Base-by-base conservation (phyloP, 2,113 vertebrate genomes). In the Sarotherodon lohbergeri region DNA sequence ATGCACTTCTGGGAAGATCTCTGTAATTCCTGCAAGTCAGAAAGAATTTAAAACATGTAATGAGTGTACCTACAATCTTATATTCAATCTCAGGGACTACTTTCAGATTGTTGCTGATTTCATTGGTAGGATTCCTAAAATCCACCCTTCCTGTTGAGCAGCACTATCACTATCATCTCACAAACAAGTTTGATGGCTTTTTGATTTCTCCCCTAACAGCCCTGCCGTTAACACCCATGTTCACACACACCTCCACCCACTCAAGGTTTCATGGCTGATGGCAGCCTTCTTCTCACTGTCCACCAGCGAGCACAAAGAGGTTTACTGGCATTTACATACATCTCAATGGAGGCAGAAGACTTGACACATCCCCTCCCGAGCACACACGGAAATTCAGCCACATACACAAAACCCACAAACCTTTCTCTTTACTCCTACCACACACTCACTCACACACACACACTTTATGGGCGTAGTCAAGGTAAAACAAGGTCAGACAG, bases 171-270 rank as follows among this genome's bases (percentile, higher is more conserved):
- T 93, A 66, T 71, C 93, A 66, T 79, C 93, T 90, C 86, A 86
- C 93, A 92, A 94, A 93, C 95, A 91, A 93, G 94, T 92, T 85
- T 94, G 95, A 96, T 95, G 95, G 93, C 91, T 92, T 96, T 95
- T 95, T 96, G 92, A 96, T 96, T 36, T 92, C 91, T 91, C 90
- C 36, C 86, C 81, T 71, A 90, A 95, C 39, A 48, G 87, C 93
- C 56, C 83, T 92, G 93, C 92, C 86, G 87, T 96, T 93, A 92
- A 96, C 93, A 93, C 94, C 94, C 84, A 89, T 89, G 88, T 93
- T 91, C 90, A 91, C 89, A 91, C 89, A 86, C 88, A 86, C 80
- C 84, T 94, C 89, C 93, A 90, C 91, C 93, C 92, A 88, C 73
- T 78, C 92, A 89, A 90, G 89, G 92, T 90, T 94, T 91, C 88